Evolutionary conservation across 2,113 vertebrate species (phyloP), one percentile per base, ranked within the genome.

Genomic region (Arothron firmamentum): DNA sequence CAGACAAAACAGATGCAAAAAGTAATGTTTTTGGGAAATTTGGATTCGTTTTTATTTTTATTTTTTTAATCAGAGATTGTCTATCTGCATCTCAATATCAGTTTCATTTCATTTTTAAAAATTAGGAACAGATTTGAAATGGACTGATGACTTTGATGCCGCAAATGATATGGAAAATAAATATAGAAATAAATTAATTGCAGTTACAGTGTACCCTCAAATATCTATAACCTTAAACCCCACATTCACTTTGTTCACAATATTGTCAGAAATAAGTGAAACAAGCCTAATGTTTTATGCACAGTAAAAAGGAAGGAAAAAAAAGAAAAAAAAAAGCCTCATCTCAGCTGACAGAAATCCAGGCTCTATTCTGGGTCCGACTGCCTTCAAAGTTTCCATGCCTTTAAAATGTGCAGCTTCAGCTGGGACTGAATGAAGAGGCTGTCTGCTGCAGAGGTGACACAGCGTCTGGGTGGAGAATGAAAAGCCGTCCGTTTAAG

Each of bases 401-500:
- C 58, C 41, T 25, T 34, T 50, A 72, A 59, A 67, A 70, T 47
- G 46, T 50, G 48, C 62, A 57, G 19, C 70, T 55, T 73, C 52
- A 17, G 43, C 77, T 83, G 75, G 72, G 66, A 72, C 70, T 69
- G 72, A 83, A 83, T 82, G 77, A 75, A 80, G 58, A 79, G 73
- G 28, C 61, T 47, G 71, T 67, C 59, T 82, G 71, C 65, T 45
- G 62, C 56, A 45, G 78, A 85, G 74, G 70, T 88, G 87, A 88
- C 78, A 83, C 72, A 87, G 66, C 60, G 80, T 83, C 86, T 89
- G 83, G 71, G 69, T 60, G 4, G 20, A 57, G 56, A 62, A 70
- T 75, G 56, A 77, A 77, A 76, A 67, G 47, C 59, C 72, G 65
- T 55, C 59, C 62, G 11, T 2, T 17, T 17, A 13, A 13, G 65